Percentiles rank a stretch among this genome's conserved stretches.
Conservation (phyloP, 2,888 invertebrate genomes). For the Melieria picta region DNA sequence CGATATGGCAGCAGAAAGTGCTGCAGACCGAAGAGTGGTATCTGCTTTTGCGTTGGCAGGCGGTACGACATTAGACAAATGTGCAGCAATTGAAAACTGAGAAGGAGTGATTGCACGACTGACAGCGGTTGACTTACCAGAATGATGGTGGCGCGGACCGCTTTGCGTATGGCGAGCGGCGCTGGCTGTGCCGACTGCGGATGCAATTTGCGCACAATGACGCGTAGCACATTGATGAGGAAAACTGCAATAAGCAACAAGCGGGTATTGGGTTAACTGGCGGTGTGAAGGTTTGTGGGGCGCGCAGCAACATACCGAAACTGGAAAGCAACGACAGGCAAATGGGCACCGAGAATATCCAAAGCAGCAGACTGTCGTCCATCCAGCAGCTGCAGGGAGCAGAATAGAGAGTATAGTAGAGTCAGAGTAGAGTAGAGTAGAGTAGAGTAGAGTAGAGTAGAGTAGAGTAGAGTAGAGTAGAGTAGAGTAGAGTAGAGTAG, state of each 20-base stretch:
- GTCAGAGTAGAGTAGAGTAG: not conserved
- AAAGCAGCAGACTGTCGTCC: conserved; percentile 71
- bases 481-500: not conserved
- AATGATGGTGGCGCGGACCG: conserved; percentile 77
- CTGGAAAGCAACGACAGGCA: conserved; percentile 71
- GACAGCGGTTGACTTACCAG: conserved; percentile 66
- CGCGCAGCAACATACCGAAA: conserved; percentile 66
- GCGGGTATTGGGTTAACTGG: not conserved
- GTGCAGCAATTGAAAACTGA: not conserved
- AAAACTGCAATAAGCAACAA: conserved; percentile 67
- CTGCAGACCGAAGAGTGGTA: conserved; percentile 81
- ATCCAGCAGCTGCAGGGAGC: conserved; percentile 73
- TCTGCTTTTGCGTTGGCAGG: conserved; percentile 52
- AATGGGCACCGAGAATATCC: conserved; percentile 74
- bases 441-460: too few species aligned
- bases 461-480: not conserved
- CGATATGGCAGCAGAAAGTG: conserved; percentile 76
- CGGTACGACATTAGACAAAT: not conserved
- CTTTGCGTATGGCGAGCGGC: conserved; percentile 72
- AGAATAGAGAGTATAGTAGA: not conserved
- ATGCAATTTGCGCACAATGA: conserved; percentile 73
- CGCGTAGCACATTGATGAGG: conserved; percentile 74
- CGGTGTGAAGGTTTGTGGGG: not conserved
- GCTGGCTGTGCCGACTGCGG: conserved; percentile 72
- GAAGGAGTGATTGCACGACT: not conserved